Percentiles rank a stretch among this genome's conserved stretches.
phyloP scores from a whole-genome alignment of 1,140 invertebrate genomes.

The Hyphantria cunea region DNA sequence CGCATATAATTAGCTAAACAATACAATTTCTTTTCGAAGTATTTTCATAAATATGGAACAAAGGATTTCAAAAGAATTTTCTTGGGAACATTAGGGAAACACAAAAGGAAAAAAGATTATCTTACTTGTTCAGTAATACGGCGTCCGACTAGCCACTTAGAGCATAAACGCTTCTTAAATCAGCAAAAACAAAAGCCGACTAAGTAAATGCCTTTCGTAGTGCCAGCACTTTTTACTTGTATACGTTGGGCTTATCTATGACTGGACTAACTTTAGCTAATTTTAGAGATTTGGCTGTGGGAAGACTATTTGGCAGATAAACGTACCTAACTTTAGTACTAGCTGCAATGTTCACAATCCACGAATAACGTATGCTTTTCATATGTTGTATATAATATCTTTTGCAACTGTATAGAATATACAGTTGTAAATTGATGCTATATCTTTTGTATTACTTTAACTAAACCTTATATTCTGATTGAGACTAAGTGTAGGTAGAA shows the following conservation, averaged over 20 bases:
- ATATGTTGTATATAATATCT: no score
- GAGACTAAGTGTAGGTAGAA: no score
- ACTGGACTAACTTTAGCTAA: constrained; percentile 16
- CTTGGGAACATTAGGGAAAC: constrained; percentile 45
- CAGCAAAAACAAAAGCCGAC: constrained; percentile 66
- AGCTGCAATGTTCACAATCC: neutral
- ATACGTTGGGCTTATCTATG: constrained; percentile 15
- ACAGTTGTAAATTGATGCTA: no score
- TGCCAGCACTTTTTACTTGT: constrained; percentile 47
- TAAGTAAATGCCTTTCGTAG: constrained; percentile 54
- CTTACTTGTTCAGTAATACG: constrained; percentile 38
- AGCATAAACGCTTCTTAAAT: constrained; percentile 61
- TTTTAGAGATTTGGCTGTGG: constrained; percentile 11
- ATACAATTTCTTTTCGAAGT: constrained; percentile 23
- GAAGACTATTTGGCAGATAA: neutral
- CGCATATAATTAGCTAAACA: constrained; percentile 23
- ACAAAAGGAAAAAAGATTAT: constrained; percentile 55
- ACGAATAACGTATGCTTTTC: no score
- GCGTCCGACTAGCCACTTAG: constrained; percentile 59
- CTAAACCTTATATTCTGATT: no score
- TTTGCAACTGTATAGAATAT: no score
- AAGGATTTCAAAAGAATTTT: constrained; percentile 30
- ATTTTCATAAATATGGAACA: constrained; percentile 33
- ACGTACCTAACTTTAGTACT: neutral
- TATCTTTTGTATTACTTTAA: no score